Base-by-base conservation (phyloP, 2,888 invertebrate species). In the Andrena bicolor region DNA sequence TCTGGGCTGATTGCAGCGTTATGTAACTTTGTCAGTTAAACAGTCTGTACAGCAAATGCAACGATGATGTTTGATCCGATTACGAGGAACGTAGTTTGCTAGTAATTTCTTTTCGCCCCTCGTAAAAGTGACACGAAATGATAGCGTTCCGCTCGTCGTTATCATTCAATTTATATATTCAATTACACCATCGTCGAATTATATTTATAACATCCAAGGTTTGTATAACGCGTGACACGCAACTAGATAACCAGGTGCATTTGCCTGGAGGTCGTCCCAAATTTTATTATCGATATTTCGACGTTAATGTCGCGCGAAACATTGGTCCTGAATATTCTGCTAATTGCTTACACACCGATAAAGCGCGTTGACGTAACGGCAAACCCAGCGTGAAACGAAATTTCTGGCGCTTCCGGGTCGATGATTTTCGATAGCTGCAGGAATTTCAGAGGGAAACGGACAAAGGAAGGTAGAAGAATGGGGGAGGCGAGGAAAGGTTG, bases 251-350 rank as follows among this genome's bases (percentile, higher is more conserved):
- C 60, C 72, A 53, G 20, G 16, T 30, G 16, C 64, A 32, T 66
- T 80, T 80, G 60, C 60, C 51, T 13, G 48, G 13, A 16, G 48
- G 56, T 28, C 58, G 30, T 13, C 8, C 51, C 30, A 23, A 65
- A 80, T 80, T 80, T 66, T 51, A 56, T 70, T 70, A 70, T 70
- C 72, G 71, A 71, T 41, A 61, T 51, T 65, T 65, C 35, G 28
- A 41, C 49, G 53, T 60, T 66, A 60, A 73, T 60, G 51, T n/a
- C 49, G 20, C 58, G 56, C 48, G 20, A 23, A 53, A 63, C 51
- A n/a, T 28, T 56, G 20, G n/a, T 63, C 8, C 35, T 10, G 69
- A 64, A 51, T 69, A 32, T 60, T 68, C 68, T 41, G 78, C 48
- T 63, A 77, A 79, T 79, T 69, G 68, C 69, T 56, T 20, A 30